Evolutionary conservation across 1,140 invertebrate genomes (phyloP).

Genomic region (Subanguina moxae): DNA sequence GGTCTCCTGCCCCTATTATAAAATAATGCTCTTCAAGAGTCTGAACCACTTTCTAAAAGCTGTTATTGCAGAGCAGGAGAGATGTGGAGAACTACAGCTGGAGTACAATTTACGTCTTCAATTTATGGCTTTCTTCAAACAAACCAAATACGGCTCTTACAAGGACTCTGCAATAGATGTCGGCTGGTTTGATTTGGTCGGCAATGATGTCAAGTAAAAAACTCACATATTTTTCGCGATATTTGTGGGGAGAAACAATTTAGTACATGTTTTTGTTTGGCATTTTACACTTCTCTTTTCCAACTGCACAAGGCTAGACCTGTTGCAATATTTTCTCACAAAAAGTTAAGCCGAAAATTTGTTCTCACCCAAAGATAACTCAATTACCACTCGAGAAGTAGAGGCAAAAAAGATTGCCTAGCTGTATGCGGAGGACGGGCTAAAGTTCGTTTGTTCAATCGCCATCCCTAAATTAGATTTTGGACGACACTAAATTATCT

Average conservation of each 20-base stretch:
- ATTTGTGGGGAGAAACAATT: no score
- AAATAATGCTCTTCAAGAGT: no score
- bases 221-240: no score
- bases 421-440: no score
- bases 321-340: not conserved
- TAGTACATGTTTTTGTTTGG: conserved; percentile 3
- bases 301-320: not conserved
- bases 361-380: not conserved
- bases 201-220: conserved; percentile 44
- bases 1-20: not conserved
- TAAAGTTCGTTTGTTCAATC: no score
- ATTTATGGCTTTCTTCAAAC: conserved; percentile 44
- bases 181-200: conserved; percentile 46
- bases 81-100: conserved; percentile 31
- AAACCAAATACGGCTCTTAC: conserved; percentile 36
- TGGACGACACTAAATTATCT: no score
- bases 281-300: not conserved
- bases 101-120: conserved; percentile 38
- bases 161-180: conserved; percentile 30
- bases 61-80: conserved; percentile 44
- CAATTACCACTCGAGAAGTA: no score
- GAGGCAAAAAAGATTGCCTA: no score
- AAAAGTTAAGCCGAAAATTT: not conserved
- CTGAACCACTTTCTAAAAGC: no score
- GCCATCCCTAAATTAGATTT: no score